Conservation (phyloP, 2,113 vertebrate genomes). For the Stigmatopora nigra region DNA sequence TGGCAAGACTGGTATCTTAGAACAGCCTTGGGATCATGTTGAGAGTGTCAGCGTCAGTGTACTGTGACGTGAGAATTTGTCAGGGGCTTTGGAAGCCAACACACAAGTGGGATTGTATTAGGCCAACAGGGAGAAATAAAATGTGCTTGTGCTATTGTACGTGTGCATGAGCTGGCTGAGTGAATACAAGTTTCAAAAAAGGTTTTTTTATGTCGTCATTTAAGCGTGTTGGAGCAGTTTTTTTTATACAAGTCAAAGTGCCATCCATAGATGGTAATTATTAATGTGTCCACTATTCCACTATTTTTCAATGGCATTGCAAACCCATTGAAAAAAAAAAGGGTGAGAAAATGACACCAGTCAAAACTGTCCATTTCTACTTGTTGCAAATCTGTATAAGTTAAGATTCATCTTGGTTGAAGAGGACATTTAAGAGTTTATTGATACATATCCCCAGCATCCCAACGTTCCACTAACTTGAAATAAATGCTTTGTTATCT, state of each 20-base stretch:
- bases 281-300: constrained; percentile 25
- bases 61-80: constrained; percentile 34
- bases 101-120: constrained; percentile 1
- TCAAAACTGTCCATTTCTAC: not conserved
- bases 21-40: constrained; percentile 51
- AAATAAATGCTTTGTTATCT: not conserved
- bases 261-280: constrained; percentile 26
- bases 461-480: not conserved
- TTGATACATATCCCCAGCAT: not conserved
- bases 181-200: constrained; percentile 38
- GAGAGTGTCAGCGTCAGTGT: constrained; percentile 40
- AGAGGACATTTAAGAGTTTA: not conserved
- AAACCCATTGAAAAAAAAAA: not conserved
- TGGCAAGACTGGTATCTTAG: constrained; percentile 51
- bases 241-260: constrained; percentile 23
- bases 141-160: constrained; percentile 26
- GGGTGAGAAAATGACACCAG: not conserved
- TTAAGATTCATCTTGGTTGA: not conserved
- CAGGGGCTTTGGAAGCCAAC: constrained; percentile 16
- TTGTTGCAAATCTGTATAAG: not conserved
- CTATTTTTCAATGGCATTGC: not conserved
- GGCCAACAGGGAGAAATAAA: constrained; percentile 6
- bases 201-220: constrained; percentile 51
- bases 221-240: constrained; percentile 19
- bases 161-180: constrained; percentile 17